Conservation (phyloP, 2,113 vertebrate species). For the Carassius auratus region DNA sequence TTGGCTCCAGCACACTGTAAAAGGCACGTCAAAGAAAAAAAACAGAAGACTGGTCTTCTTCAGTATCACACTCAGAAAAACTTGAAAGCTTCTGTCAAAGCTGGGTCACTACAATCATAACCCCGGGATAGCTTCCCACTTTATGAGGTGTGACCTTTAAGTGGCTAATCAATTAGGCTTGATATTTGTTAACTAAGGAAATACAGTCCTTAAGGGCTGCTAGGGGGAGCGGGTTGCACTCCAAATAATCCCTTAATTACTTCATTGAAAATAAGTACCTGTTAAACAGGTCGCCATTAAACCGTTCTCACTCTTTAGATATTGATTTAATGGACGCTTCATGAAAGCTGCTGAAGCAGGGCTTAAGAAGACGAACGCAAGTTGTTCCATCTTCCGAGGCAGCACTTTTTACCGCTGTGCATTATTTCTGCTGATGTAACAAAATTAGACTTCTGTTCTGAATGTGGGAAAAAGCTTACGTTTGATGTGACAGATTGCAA, state of each 20-base stretch:
- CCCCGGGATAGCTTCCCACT: constrained; percentile 32
- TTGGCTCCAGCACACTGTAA: neutral
- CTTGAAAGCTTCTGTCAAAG: constrained; percentile 40
- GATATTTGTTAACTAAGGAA: constrained; percentile 75
- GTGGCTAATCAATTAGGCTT: constrained; percentile 73
- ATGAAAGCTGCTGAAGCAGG: constrained; percentile 60
- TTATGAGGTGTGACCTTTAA: constrained; percentile 56
- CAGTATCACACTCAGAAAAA: neutral
- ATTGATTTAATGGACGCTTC: constrained; percentile 71
- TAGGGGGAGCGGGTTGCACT: constrained; percentile 69
- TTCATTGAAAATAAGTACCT: constrained; percentile 73
- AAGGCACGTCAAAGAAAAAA: neutral
- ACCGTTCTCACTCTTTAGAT: constrained; percentile 62
- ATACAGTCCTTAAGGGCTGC: constrained; percentile 67
- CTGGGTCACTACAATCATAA: constrained; percentile 30
- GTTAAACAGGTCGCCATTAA: constrained; percentile 66
- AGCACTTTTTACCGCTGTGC: constrained; percentile 55
- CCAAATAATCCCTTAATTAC: constrained; percentile 76
- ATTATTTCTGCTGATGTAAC: constrained; percentile 65
- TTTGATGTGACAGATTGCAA: constrained; percentile 65
- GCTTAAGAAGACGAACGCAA: constrained; percentile 36
- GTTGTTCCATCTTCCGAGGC: constrained; percentile 50
- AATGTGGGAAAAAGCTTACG: constrained; percentile 52
- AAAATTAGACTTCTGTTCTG: constrained; percentile 51
- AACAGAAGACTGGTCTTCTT: neutral